Evolutionary conservation across 1,140 invertebrate genomes (phyloP).

Genomic region (Theocolax elegans): DNA sequence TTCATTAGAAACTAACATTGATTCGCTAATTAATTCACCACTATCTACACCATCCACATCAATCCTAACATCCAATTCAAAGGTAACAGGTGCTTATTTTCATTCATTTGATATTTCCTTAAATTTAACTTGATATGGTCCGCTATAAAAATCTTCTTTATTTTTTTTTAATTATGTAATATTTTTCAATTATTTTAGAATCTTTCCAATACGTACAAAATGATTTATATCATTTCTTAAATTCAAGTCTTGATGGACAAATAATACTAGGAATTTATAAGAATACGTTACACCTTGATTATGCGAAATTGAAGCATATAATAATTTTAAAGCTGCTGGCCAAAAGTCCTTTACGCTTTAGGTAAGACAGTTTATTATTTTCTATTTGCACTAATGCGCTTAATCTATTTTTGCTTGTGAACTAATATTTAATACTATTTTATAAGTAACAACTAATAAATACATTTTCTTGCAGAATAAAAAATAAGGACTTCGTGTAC

Average conservation of each 20-base stretch:
- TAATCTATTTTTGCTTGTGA: no score
- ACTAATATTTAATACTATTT: no score
- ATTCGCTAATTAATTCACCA: no score
- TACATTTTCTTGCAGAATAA: background rate
- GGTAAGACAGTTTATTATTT: background rate
- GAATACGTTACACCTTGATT: background rate
- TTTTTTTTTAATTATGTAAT: background rate
- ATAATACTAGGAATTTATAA: background rate
- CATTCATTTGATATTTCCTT: no score
- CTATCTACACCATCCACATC: no score
- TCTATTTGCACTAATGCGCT: no score
- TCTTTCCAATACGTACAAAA: background rate
- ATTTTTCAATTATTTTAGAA: background rate
- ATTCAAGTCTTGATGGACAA: background rate
- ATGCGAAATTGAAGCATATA: background rate
- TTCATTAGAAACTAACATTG: no score
- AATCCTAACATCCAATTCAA: no score
- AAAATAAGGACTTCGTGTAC: background rate
- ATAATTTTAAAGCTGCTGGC: background rate
- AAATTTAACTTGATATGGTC: no score
- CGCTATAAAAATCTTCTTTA: no score
- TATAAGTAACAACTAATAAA: background rate
- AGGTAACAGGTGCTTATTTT: no score
- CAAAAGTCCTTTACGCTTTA: background rate
- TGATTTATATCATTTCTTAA: background rate